phyloP scores from a whole-genome alignment of 2,888 invertebrate species.

The Gerris lacustris region DNA sequence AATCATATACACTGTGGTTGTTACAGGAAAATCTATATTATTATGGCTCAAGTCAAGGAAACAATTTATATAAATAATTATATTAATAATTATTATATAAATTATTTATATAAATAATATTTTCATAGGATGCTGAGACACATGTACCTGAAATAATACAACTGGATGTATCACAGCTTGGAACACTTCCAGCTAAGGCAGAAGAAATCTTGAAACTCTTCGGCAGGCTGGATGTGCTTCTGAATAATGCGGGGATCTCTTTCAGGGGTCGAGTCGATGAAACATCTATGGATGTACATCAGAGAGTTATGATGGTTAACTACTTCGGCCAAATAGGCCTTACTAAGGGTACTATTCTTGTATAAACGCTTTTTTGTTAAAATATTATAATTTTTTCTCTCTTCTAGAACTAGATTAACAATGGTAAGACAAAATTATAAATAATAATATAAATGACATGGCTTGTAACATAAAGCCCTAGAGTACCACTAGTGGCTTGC shows the following conservation, averaged over 20 bases:
- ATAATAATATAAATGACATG: too few species aligned
- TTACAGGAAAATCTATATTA: too few species aligned
- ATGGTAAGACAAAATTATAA: conserved; percentile 3
- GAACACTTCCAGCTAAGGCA: conserved; percentile 49
- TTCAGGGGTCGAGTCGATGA: conserved; percentile 60
- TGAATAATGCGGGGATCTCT: conserved; percentile 87
- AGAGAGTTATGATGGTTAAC: conserved; percentile 82
- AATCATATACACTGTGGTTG: too few species aligned
- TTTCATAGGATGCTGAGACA: conserved; percentile 44
- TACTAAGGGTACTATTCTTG: conserved; percentile 59
- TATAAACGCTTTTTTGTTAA: conserved; percentile 15
- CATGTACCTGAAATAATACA: conserved; percentile 60
- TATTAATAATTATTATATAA: too few species aligned
- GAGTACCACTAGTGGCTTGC: too few species aligned
- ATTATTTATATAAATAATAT: not conserved
- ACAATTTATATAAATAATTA: too few species aligned
- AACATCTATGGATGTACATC: conserved; percentile 68
- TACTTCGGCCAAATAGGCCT: conserved; percentile 86
- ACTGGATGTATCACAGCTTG: conserved; percentile 62
- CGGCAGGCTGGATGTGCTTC: conserved; percentile 69
- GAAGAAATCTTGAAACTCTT: conserved; percentile 54
- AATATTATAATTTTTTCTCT: too few species aligned
- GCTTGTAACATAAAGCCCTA: too few species aligned
- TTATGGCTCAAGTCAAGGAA: too few species aligned
- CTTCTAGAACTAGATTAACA: not conserved